Conservation (phyloP, 2,888 invertebrate genomes). For the Branchellion lobata region DNA sequence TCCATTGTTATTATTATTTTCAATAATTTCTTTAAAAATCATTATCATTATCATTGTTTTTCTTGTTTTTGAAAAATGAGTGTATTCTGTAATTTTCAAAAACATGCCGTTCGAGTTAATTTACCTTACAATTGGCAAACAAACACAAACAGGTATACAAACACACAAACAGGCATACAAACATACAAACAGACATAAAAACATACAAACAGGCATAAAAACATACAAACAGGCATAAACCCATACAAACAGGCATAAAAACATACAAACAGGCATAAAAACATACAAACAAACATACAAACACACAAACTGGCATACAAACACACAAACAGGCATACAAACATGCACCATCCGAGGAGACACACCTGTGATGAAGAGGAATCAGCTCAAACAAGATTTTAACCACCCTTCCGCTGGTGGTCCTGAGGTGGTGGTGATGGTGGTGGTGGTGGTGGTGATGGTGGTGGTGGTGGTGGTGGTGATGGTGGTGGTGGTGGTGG, state of each 20-base stretch:
- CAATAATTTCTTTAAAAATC: neutral
- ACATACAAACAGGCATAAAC: neutral
- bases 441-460: neutral
- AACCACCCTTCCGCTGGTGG: constrained; percentile 36
- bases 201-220: neutral
- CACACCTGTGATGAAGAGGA: constrained; percentile 44
- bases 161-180: too few relatives aligned
- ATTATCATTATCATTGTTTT: neutral
- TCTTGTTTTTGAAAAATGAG: too few relatives aligned
- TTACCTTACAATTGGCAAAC: too few relatives aligned
- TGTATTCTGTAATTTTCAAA: too few relatives aligned
- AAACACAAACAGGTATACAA: too few relatives aligned
- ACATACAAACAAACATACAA: too few relatives aligned
- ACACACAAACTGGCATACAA: too few relatives aligned
- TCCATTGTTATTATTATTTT: neutral
- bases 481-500: neutral
- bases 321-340: neutral
- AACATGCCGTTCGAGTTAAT: too few relatives aligned
- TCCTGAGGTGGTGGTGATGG: constrained; percentile 17
- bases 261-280: neutral
- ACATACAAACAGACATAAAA: too few relatives aligned
- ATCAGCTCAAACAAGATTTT: constrained; percentile 39
- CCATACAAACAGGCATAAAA: neutral
- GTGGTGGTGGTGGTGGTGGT: neutral
- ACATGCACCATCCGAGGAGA: constrained; percentile 54